Conservation (phyloP, 92 coral and sea anemone species). For the Plumapathes pennacea region DNA sequence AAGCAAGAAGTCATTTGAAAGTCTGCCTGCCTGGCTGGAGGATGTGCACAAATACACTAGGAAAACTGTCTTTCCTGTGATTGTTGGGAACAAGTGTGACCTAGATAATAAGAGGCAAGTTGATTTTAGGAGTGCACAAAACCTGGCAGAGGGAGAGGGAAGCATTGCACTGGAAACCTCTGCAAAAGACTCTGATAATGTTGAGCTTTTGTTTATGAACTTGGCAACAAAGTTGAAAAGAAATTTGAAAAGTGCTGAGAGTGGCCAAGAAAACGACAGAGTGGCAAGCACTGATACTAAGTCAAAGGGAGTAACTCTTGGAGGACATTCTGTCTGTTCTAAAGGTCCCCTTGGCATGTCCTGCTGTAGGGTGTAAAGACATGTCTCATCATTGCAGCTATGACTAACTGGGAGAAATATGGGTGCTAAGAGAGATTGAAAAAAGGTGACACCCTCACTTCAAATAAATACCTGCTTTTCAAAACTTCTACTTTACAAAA, state of each 20-base stretch:
- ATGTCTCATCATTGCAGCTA: no score
- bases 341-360: conserved; percentile 74
- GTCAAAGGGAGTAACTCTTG: conserved; percentile 56
- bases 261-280: conserved; percentile 26
- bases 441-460: no score
- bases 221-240: conserved; percentile 84
- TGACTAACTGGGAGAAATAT: no score
- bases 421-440: no score
- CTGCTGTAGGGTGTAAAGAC: conserved; percentile 79
- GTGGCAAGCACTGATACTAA: conserved; percentile 36
- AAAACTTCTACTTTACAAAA: no score
- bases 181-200: conserved; percentile 95
- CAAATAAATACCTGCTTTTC: no score
- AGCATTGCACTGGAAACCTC: conserved; percentile 94
- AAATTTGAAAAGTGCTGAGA: conserved; percentile 64
- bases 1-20: conserved; percentile 81
- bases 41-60: conserved; percentile 90
- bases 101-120: conserved; percentile 67
- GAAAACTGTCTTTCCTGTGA: conserved; percentile 76
- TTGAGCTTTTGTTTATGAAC: conserved; percentile 82
- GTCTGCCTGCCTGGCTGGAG: conserved; percentile 82
- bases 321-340: conserved; percentile 68
- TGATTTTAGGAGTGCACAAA: conserved; percentile 70
- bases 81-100: conserved; percentile 97
- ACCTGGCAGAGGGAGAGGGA: conserved; percentile 70